Evolutionary conservation across 2,113 vertebrate genomes (phyloP), one percentile per base, ranked within the genome.

Genomic region (Brevimyrus niger): DNA sequence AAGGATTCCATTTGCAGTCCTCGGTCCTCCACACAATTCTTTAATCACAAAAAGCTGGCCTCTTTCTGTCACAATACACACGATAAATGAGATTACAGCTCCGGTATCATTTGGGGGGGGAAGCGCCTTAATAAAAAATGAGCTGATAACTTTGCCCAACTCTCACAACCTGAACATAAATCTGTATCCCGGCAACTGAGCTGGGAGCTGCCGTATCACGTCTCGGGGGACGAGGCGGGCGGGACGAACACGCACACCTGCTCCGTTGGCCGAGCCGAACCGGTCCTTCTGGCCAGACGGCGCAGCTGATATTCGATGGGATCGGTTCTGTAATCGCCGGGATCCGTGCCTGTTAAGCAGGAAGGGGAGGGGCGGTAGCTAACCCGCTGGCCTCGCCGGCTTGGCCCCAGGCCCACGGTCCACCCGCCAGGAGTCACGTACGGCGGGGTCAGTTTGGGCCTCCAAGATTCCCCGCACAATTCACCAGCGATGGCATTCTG

Each of bases 11-110:
- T 46, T n/a, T 84, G 27, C 87, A 84, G 44, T 55, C n/a, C 82
- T 19, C 19, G 17, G 8, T n/a, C 6, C 21, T 47, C 42, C 82
- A n/a, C 82, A 84, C 38, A 47, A 47, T 47, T 84, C 35, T 84
- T 84, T 84, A 84, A 84, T 84, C 94, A 93, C 91, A 89, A 94
- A 93, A 65, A 91, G 92, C 92, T 94, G 93, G 92, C 92, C 93
- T 92, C 94, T 92, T 94, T 94, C 93, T 91, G 93, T 95, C 93
- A 93, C 86, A 11, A 55, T 91, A 88, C 92, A 85, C 90, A 91
- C 88, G 91, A 93, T 92, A 93, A 92, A 93, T 93, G 92, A 94
- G 91, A 92, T 89, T 89, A 93, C 89, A 89, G 91, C 89, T 83
- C 51, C 38, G 38, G 50, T 84, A 46, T 48, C 69, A 31, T 82